These are phyloP conservation scores for Vulpes lagopus DNA, from an alignment of 2,113 vertebrate genomes.

Conservation along the genomic window DNA sequence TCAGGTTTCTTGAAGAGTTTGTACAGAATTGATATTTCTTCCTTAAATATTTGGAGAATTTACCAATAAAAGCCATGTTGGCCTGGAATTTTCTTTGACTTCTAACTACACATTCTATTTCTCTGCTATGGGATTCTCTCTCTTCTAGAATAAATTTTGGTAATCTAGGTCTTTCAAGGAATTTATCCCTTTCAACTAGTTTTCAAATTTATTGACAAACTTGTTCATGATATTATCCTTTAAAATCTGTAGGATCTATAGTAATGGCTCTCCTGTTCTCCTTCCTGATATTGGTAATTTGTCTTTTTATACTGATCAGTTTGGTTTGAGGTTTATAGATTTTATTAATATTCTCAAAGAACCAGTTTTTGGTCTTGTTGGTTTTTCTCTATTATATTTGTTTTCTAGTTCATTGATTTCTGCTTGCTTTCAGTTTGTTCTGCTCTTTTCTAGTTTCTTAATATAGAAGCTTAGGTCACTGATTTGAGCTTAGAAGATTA, in stretches of 20 bases:
- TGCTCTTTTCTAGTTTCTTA: conserved; percentile 17
- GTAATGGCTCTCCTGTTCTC: background rate
- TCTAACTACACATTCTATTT: background rate
- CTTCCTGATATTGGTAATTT: background rate
- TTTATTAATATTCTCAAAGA: conserved; percentile 19
- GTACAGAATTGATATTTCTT: background rate
- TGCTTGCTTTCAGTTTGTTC: background rate
- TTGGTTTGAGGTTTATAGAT: background rate
- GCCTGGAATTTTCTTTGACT: conserved; percentile 7
- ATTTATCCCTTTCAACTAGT: background rate
- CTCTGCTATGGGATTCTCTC: background rate
- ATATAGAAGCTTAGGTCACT: background rate
- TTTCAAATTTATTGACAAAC: background rate
- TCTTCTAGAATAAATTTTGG: background rate
- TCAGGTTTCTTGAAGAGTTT: conserved; percentile 1
- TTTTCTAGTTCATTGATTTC: background rate
- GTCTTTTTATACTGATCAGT: background rate
- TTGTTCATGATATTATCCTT: background rate
- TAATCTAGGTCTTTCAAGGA: background rate
- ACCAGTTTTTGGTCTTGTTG: background rate
- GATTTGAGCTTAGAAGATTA: background rate
- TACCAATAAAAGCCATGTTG: background rate
- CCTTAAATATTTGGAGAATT: conserved; percentile 19
- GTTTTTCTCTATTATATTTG: background rate
- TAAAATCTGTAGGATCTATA: background rate